Evolutionary conservation across 2,113 vertebrate species (phyloP).

Genomic region (Pipra filicauda): DNA sequence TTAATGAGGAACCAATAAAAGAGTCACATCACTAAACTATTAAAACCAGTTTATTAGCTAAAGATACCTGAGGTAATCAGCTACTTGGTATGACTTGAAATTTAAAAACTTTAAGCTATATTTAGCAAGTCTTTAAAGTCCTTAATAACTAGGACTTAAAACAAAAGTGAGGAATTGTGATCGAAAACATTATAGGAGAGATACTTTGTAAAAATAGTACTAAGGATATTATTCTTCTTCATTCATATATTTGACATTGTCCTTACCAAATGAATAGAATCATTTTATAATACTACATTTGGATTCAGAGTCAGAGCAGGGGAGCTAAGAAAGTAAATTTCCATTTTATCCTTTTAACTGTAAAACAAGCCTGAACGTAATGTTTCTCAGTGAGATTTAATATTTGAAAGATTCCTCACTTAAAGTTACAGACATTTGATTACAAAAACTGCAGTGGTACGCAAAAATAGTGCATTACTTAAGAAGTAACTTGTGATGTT

Average conservation of each 20-base stretch:
- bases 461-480: not conserved
- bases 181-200: not conserved
- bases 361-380: not conserved
- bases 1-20: not conserved
- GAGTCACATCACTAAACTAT: not conserved
- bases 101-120: not conserved
- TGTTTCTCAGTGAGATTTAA: not conserved
- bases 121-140: not conserved
- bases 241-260: not conserved
- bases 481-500: not conserved
- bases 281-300: not conserved
- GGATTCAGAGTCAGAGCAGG: not conserved
- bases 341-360: not conserved
- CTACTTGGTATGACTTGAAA: conserved; percentile 2
- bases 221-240: not conserved
- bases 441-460: not conserved
- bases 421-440: not conserved
- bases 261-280: not conserved
- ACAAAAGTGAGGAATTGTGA: not conserved
- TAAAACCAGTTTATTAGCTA: not conserved
- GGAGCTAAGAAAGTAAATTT: not conserved
- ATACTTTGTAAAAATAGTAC: not conserved
- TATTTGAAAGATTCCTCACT: not conserved
- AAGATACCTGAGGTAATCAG: not conserved
- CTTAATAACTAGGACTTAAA: conserved; percentile 1